These are phyloP conservation scores for Synanthedon vespiformis DNA, from an alignment of 2,888 invertebrate genomes.

Conservation along the genomic window DNA sequence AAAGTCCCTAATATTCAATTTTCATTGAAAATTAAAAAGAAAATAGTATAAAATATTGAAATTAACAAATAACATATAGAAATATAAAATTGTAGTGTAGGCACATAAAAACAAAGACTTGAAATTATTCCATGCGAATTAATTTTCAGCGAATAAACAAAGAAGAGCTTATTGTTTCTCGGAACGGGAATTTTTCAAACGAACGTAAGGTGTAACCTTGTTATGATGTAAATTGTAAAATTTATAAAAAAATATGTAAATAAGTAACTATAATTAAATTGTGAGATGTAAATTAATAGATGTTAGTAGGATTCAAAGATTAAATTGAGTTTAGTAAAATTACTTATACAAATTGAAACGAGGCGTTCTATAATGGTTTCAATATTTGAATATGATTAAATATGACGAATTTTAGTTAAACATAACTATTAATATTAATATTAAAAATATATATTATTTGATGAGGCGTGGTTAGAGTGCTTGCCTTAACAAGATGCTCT, in stretches of 20 bases:
- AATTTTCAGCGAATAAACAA: conserved; percentile 20
- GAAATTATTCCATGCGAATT: conserved; percentile 7
- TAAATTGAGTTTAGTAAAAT: conserved; percentile 41
- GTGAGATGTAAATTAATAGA: not conserved
- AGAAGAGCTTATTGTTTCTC: conserved; percentile 13
- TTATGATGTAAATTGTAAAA: conserved; percentile 10
- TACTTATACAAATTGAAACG: conserved; percentile 22
- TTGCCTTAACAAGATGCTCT: too few relatives aligned
- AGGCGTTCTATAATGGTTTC: conserved; percentile 31
- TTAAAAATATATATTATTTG: too few relatives aligned
- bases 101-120: too few relatives aligned
- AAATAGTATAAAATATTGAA: not conserved
- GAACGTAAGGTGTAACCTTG: conserved; percentile 24
- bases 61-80: not conserved
- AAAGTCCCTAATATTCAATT: not conserved
- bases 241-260: not conserved
- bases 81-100: not conserved
- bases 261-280: not conserved
- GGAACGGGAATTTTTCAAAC: conserved; percentile 25
- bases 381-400: conserved; percentile 1
- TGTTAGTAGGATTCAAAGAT: conserved; percentile 10
- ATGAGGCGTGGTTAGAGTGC: too few relatives aligned
- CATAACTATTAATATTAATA: too few relatives aligned
- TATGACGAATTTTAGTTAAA: too few relatives aligned
- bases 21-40: not conserved